Evolutionary conservation across 2,113 vertebrate genomes (phyloP), one percentile per base, ranked within the genome.

Genomic region (Microcebus murinus): DNA sequence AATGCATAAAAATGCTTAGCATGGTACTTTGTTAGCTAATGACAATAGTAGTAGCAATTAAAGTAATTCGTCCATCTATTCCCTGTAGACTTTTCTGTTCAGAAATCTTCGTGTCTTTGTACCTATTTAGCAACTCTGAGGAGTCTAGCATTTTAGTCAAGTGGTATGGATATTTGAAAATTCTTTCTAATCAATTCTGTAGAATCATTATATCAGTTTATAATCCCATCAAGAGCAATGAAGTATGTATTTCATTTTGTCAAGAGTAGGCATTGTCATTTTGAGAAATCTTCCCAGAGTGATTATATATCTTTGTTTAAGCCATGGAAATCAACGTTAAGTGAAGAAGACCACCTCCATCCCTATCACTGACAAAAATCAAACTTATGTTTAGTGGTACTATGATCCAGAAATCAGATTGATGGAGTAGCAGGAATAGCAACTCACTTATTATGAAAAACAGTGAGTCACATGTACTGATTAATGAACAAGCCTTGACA

Each of bases 361-460:
- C 23, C 65, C 27, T 2, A 52, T 39, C 34, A 74, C 86, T 39
- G 79, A 77, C 7, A 76, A 67, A 87, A 84, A 34, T 11, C 42
- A 92, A 71, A 70, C 15, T n/a, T 36, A 55, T 59, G n/a, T 34
- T 82, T 45, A 84, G 50, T 48, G 17, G 10, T 3, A 23, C 70
- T 63, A 9, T 1, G 31, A 65, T 36, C 67, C 6, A 63, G 50
- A 91, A 94, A 83, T 45, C 21, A 55, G 63, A 93, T 29, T 91
- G 45, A 77, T 14, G 13, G 4, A 63, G 39, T 13, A 76, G 71
- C 59, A 45, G 79, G 23, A 91, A 86, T 1, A 87, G 39, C 14
- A 80, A 81, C 3, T 17, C 29, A 82, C 27, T 96, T 83, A 36
- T 84, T 87, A 86, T 4, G 21, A 79, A 92, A 96, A 95, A 67